Percentiles rank a stretch among this genome's conserved stretches.
Conservation (phyloP, 2,888 invertebrate species). For the Agrotis clavis region DNA sequence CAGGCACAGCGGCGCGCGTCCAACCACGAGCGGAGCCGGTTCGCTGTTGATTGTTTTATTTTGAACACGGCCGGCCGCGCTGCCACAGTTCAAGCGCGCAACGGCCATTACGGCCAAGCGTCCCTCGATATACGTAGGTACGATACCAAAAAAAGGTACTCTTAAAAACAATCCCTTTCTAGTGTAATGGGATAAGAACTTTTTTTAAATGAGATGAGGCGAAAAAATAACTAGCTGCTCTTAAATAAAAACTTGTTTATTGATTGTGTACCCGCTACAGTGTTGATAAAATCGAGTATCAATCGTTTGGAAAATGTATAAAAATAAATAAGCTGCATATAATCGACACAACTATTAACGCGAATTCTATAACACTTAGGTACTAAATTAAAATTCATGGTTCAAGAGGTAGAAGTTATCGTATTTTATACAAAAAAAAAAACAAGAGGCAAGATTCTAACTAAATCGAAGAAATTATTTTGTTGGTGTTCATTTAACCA, state of each 20-base stretch:
- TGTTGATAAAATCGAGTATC: conserved; percentile 15
- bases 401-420: not conserved
- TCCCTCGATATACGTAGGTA: conserved; percentile 67
- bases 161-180: conserved; percentile 69
- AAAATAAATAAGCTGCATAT: conserved; percentile 5
- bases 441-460: not conserved
- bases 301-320: not conserved
- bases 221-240: conserved; percentile 58
- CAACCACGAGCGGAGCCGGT: conserved; percentile 86
- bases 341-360: not conserved
- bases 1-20: conserved; percentile 77
- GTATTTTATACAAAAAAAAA: not conserved
- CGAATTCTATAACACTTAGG: not conserved
- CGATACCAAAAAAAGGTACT: conserved; percentile 73
- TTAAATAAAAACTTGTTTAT: conserved; percentile 62
- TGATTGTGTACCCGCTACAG: conserved; percentile 34
- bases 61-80: conserved; percentile 72
- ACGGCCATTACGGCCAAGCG: conserved; percentile 70
- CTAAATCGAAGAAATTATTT: not conserved
- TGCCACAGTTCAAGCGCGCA: conserved; percentile 69
- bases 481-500: not conserved
- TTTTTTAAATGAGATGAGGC: conserved; percentile 54
- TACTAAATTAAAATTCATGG: not conserved
- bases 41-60: conserved; percentile 87
- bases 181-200: conserved; percentile 64